These are phyloP conservation scores for Temnothorax ravouxi DNA, from an alignment of 2,888 invertebrate genomes.

Conservation along the genomic window DNA sequence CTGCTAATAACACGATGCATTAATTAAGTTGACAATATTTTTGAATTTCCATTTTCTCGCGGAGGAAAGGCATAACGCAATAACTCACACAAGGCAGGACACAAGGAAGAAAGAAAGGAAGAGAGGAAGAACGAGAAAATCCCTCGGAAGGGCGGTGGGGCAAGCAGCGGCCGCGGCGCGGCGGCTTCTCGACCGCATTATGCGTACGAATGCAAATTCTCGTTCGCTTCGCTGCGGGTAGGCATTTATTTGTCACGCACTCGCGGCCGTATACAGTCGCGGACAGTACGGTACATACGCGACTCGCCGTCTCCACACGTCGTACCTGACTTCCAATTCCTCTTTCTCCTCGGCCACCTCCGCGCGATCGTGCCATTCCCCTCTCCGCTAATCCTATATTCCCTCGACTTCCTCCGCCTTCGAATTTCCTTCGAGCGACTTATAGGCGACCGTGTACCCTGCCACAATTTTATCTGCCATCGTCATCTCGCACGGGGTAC, in stretches of 20 bases:
- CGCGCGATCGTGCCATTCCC: background rate
- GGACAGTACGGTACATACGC: slow-evolving; percentile 57
- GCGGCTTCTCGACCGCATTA: slow-evolving; percentile 61
- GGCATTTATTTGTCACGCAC: slow-evolving; percentile 77
- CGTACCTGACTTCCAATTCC: slow-evolving; percentile 66
- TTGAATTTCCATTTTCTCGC: background rate
- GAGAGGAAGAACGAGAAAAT: slow-evolving; percentile 34
- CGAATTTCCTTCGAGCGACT: slow-evolving; percentile 71
- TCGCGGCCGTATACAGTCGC: slow-evolving; percentile 64
- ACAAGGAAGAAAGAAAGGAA: too few species aligned
- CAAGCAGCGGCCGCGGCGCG: background rate
- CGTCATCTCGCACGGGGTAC: slow-evolving; percentile 70
- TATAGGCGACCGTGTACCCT: slow-evolving; percentile 73
- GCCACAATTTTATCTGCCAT: slow-evolving; percentile 75
- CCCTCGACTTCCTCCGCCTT: slow-evolving; percentile 44
- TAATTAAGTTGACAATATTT: background rate
- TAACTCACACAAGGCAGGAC: background rate
- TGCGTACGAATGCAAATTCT: slow-evolving; percentile 76
- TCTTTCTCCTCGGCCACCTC: slow-evolving; percentile 44
- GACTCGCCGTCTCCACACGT: slow-evolving; percentile 51
- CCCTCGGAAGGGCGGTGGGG: slow-evolving; percentile 22
- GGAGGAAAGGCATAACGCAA: background rate
- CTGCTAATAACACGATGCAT: background rate
- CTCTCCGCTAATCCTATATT: slow-evolving; percentile 12
- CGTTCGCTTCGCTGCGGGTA: slow-evolving; percentile 67